These are phyloP conservation scores for Andrena hattorfiana DNA, from an alignment of 2,888 invertebrate species.

Conservation along the genomic window DNA sequence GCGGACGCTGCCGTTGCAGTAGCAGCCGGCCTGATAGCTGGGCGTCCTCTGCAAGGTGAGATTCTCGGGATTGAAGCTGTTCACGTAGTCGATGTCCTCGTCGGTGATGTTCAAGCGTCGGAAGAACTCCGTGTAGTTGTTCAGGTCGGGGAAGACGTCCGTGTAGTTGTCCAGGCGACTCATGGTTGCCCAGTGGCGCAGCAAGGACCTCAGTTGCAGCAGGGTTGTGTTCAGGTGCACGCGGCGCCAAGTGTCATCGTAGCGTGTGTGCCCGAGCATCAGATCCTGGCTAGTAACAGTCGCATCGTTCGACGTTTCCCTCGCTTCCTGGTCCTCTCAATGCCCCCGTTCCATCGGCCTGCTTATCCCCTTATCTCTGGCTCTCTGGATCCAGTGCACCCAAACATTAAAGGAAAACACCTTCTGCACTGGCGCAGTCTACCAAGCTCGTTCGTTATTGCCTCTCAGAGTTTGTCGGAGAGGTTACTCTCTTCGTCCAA, in stretches of 20 bases:
- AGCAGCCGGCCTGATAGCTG: slow-evolving; percentile 73
- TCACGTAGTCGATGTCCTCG: slow-evolving; percentile 78
- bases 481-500: neutral
- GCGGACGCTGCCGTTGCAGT: slow-evolving; percentile 88
- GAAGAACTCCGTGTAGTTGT: slow-evolving; percentile 75
- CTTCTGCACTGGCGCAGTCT: too few species aligned
- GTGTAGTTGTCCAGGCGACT: slow-evolving; percentile 68
- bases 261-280: slow-evolving; percentile 60
- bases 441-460: too few species aligned
- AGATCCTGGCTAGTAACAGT: slow-evolving; percentile 29
- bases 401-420: too few species aligned
- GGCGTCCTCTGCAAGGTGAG: slow-evolving; percentile 8
- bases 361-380: too few species aligned
- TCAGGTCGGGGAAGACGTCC: slow-evolving; percentile 71
- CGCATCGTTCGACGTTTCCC: slow-evolving; percentile 19
- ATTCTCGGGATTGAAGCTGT: slow-evolving; percentile 65
- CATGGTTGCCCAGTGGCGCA: slow-evolving; percentile 64
- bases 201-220: slow-evolving; percentile 52
- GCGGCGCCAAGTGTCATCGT: slow-evolving; percentile 30
- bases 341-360: neutral
- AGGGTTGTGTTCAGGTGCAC: slow-evolving; percentile 64
- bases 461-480: neutral
- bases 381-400: too few species aligned
- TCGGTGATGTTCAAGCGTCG: slow-evolving; percentile 75
- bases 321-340: neutral